A percentile compares a stretch with the other conserved stretches of the same genome.
phyloP scores from a whole-genome alignment of 2,888 invertebrate species.

The Holacanthella duospinosa region DNA sequence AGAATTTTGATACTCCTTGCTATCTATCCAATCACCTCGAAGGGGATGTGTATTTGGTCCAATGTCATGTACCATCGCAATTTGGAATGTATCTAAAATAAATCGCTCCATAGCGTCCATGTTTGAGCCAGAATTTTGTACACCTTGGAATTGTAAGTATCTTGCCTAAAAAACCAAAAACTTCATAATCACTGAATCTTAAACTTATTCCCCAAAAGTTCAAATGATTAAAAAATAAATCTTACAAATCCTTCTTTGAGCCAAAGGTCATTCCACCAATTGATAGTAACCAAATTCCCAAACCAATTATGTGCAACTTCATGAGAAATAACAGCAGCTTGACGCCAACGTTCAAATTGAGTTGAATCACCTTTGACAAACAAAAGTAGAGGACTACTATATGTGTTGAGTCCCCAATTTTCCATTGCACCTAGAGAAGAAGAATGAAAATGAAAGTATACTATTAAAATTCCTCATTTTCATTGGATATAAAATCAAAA shows the following conservation, averaged over 20 bases:
- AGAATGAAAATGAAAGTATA: not conserved
- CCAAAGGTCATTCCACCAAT: constrained; percentile 11
- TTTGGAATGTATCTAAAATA: constrained; percentile 18
- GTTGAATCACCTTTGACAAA: constrained; percentile 23
- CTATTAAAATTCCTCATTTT: not conserved
- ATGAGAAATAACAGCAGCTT: constrained; percentile 12
- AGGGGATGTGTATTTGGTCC: constrained; percentile 2
- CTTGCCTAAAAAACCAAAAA: constrained; percentile 4
- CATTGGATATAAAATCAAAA: too few species aligned
- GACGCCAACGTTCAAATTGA: constrained; percentile 24
- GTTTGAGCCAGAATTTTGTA: constrained; percentile 9
- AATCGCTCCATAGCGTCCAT: constrained; percentile 19
- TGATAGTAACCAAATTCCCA: constrained; percentile 7
- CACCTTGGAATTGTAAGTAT: constrained; percentile 20
- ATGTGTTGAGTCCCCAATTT: constrained; percentile 21
- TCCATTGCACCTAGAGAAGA: constrained; percentile 19
- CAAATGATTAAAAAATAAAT: too few species aligned
- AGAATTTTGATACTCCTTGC: not conserved
- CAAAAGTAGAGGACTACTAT: constrained; percentile 19
- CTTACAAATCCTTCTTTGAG: constrained; percentile 11
- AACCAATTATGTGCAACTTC: constrained; percentile 10
- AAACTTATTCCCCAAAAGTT: not conserved
- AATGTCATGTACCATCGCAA: constrained; percentile 26
- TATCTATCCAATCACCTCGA: not conserved
- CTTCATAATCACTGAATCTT: not conserved